phyloP scores from a whole-genome alignment of 2,888 invertebrate species.

The Chloromyia formosa region DNA sequence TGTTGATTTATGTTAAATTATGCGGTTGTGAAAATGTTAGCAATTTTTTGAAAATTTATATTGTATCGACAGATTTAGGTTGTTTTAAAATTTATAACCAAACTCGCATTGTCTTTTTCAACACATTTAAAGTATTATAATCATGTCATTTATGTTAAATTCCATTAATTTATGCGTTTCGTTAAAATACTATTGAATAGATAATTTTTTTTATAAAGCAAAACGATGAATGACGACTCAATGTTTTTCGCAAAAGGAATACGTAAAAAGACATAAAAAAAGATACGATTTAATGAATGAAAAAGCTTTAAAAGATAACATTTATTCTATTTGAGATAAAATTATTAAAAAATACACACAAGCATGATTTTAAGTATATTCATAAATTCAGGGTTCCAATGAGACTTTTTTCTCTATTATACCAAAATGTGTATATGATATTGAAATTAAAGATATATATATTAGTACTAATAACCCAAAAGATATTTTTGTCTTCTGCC shows the following conservation, averaged over 20 bases:
- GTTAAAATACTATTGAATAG: not conserved
- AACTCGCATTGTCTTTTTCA: constrained; percentile 17
- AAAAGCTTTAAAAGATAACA: constrained; percentile 37
- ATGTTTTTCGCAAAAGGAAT: no score
- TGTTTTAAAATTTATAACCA: constrained; percentile 22
- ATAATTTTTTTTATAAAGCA: constrained; percentile 9
- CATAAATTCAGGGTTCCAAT: constrained; percentile 48
- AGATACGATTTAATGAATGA: constrained; percentile 16
- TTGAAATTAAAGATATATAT: not conserved
- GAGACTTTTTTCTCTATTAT: constrained; percentile 47
- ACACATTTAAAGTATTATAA: constrained; percentile 1
- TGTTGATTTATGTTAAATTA: constrained; percentile 37
- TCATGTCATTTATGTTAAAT: constrained; percentile 11
- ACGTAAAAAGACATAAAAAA: no score
- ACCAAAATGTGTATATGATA: not conserved
- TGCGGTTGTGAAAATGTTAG: constrained; percentile 40
- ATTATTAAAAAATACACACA: not conserved
- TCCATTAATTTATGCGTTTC: constrained; percentile 30
- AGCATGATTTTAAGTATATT: constrained; percentile 40
- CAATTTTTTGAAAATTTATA: constrained; percentile 34
- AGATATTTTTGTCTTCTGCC: constrained; percentile 44
- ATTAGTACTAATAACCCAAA: constrained; percentile 10
- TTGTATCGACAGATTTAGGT: constrained; percentile 38
- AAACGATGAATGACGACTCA: not conserved
- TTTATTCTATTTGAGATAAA: constrained; percentile 16